Base-by-base conservation (phyloP, 1,140 invertebrate genomes). In the Danaus plexippus region DNA sequence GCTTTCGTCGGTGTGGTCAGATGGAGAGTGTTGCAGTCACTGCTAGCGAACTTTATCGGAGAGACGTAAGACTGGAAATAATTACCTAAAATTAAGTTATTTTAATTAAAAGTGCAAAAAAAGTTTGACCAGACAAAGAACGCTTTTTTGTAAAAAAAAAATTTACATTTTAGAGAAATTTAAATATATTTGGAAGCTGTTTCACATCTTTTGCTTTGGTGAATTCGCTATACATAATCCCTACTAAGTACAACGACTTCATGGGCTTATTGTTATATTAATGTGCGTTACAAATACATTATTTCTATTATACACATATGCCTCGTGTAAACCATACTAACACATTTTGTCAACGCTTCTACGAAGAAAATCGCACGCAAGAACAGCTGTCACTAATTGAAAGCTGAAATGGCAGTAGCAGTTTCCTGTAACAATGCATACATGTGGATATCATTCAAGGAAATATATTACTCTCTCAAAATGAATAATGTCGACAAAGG, bases 41-140 rank as follows among this genome's bases (percentile, higher is more conserved):
- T 69, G 66, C 54, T 70, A 58, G 53, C 66, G 70, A 64, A 83
- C 47, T 81, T 79, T 69, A 86, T 74, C 45, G 83, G 83, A 46
- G 74, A 83, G 59, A 81, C 73, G 73, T 80, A 84, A 54, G 80
- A 77, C 83, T 86, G 83, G 75, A 86, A 85, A 80, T 79, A 74
- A 83, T 78, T 40, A 83, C 75, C 81, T 86, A 82, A 71, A 85
- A 84, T 80, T 82, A 67, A 67, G 71, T 73, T 63, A 66, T 55
- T 48, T 53, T 46, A 51, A 22, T 57, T 53, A 18, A 47, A 54
- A 10, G 5, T 32, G 22, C 22, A 32, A 32, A 32, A 32, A 32
- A 32, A 32, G 22, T 6, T 32, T 32, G 22, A 32, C 22, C 22
- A 32, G 18, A 22, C 18, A 22, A 6, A 2, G 2, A 40, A 13